These are phyloP conservation scores for Acrossocheilus wenchowensis DNA, from an alignment of 2,797 vertebrate species.

Conservation along the genomic window DNA sequence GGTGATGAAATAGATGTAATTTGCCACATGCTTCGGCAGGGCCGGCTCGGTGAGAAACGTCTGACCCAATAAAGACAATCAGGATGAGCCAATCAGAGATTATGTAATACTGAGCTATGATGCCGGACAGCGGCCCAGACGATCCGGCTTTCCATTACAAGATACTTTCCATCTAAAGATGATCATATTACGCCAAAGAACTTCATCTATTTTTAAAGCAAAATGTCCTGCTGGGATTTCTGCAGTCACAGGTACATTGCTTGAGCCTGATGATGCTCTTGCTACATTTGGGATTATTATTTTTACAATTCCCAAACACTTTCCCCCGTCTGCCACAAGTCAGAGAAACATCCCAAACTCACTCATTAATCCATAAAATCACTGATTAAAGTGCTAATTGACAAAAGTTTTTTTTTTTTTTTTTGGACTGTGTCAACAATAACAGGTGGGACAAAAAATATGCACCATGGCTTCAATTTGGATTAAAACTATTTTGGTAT, in stretches of 20 bases:
- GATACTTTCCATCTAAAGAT: constrained; percentile 12
- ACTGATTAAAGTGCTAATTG: too few species aligned
- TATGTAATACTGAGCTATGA: constrained; percentile 15
- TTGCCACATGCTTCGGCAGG: constrained; percentile 38
- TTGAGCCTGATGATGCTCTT: neutral
- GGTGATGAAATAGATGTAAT: constrained; percentile 44
- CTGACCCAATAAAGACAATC: constrained; percentile 40
- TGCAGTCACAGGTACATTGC: neutral
- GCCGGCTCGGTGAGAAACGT: constrained; percentile 26
- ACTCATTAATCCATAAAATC: too few species aligned
- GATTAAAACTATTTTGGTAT: too few species aligned
- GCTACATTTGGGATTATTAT: neutral
- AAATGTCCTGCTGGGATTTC: constrained; percentile 32
- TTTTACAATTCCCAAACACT: neutral
- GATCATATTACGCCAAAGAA: constrained; percentile 31
- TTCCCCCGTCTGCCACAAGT: neutral
- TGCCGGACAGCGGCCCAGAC: neutral
- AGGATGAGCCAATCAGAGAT: constrained; percentile 39
- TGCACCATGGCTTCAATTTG: too few species aligned
- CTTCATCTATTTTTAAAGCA: constrained; percentile 1
- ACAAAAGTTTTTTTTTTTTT: too few species aligned
- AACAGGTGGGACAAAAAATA: too few species aligned
- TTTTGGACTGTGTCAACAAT: too few species aligned
- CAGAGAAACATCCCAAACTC: too few species aligned
- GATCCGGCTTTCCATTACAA: constrained; percentile 12